These are phyloP conservation scores for Chloebia gouldiae DNA, from an alignment of 2,113 vertebrate species.

Conservation along the genomic window DNA sequence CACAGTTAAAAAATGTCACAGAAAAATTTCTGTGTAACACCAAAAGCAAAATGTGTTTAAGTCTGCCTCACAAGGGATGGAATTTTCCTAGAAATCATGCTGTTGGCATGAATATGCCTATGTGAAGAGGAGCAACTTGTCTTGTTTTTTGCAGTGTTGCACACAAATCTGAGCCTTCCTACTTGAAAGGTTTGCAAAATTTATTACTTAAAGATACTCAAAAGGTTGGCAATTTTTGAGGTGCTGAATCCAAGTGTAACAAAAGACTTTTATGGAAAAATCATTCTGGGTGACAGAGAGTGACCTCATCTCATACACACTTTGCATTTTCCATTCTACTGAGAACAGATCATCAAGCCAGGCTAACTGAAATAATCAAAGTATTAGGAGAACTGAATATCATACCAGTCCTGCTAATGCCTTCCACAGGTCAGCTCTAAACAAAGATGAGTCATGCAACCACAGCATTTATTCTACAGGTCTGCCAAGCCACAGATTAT, in stretches of 20 bases:
- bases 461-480: not conserved
- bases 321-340: not conserved
- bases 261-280: not conserved
- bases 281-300: not conserved
- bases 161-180: not conserved
- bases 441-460: not conserved
- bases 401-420: not conserved
- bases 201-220: not conserved
- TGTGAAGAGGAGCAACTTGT: not conserved
- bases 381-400: not conserved
- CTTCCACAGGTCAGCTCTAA: not conserved
- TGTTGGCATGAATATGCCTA: not conserved
- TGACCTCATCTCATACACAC: not conserved
- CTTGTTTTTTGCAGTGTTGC: not conserved
- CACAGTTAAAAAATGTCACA: not conserved
- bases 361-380: not conserved
- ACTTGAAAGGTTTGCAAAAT: not conserved
- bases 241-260: not conserved
- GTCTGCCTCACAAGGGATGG: not conserved
- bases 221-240: not conserved
- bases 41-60: not conserved
- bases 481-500: not conserved
- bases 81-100: conserved; percentile 18
- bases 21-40: not conserved
- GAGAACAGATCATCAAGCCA: not conserved